Percentiles rank a stretch among this genome's conserved stretches.
These are phyloP conservation scores for Brachyalestes nurse DNA, from an alignment of 2,797 vertebrate genomes.

Conservation along the genomic window DNA sequence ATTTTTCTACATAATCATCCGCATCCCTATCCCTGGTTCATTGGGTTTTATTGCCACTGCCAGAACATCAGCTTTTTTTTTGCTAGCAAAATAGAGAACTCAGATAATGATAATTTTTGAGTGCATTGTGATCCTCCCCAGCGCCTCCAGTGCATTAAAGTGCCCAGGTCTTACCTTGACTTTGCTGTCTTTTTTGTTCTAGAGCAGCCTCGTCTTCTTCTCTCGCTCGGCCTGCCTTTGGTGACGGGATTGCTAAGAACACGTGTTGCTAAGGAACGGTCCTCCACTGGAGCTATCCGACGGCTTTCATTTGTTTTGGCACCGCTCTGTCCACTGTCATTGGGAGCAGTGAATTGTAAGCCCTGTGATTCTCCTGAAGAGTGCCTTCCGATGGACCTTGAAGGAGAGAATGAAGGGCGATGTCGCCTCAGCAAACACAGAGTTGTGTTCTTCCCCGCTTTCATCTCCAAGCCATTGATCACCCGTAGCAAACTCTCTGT, in stretches of 20 bases:
- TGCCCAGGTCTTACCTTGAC: no score
- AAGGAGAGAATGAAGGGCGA: constrained; percentile 70
- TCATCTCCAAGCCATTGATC: constrained; percentile 74
- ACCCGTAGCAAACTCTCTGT: constrained; percentile 49
- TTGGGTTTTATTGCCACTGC: no score
- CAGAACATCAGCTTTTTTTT: no score
- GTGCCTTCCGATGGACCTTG: constrained; percentile 52
- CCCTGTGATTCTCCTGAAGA: constrained; percentile 46
- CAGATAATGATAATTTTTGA: no score
- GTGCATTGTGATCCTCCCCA: no score
- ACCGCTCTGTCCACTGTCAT: constrained; percentile 69
- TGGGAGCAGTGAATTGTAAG: constrained; percentile 67
- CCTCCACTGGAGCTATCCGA: constrained; percentile 53
- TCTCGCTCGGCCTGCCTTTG: neutral
- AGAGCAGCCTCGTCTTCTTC: constrained; percentile 8
- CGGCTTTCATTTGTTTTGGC: constrained; percentile 76
- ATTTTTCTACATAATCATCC: no score
- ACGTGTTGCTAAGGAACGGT: constrained; percentile 81
- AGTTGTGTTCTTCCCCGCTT: constrained; percentile 74
- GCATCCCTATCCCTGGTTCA: no score
- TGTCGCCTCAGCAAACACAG: constrained; percentile 77
- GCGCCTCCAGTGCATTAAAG: no score
- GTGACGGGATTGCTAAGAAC: constrained; percentile 54
- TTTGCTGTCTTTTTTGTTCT: neutral
- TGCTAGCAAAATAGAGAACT: no score